Evolutionary conservation across 2,888 invertebrate species (phyloP), one percentile per base, ranked within the genome.

Genomic region (Capitulum mitella): DNA sequence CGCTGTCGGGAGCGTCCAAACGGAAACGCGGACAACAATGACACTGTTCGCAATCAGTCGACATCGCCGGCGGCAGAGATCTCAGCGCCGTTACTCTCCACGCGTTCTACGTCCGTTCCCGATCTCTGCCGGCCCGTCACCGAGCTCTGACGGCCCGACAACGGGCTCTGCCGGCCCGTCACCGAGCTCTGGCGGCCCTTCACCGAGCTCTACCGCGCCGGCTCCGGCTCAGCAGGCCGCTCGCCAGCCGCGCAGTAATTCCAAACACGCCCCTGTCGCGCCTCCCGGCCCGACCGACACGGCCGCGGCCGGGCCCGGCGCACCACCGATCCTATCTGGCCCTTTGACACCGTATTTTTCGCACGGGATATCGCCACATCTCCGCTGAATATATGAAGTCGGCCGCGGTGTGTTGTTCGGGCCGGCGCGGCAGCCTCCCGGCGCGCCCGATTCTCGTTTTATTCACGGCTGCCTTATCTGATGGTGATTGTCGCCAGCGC

Each of bases 331-430:
- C 26, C 34, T 64, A 64, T 64, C 64, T 10, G 34, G 26, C 12
- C 34, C 64, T 34, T 32, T 34, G 64, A 34, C 34, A 34, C 64
- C 64, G 64, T 64, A 64, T 64, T 64, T 64, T 64, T 64, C 64
- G 64, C 64, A 34, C 64, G 16, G 64, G 32, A 32, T 64, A 64
- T 64, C 64, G 64, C 5, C 64, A 16, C 64, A 64, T 64, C 64
- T 64, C 64, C 64, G 64, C 64, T 64, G 64, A 64, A 64, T 64
- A 64, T 64, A 64, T 64, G 34, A 64, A 64, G 16, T 16, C 16
- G 14, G 64, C 16, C 19, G 14, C 32, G 34, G 8, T 14, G 32
- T 34, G 64, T 10, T 26, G 58, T 58, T 26, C n/a, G 6, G 14
- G 19, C 34, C 2, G 29, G 3, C 34, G n/a, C 19, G 12, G 34